Conservation (phyloP, 2,113 vertebrate species). For the Ascaphus truei region DNA sequence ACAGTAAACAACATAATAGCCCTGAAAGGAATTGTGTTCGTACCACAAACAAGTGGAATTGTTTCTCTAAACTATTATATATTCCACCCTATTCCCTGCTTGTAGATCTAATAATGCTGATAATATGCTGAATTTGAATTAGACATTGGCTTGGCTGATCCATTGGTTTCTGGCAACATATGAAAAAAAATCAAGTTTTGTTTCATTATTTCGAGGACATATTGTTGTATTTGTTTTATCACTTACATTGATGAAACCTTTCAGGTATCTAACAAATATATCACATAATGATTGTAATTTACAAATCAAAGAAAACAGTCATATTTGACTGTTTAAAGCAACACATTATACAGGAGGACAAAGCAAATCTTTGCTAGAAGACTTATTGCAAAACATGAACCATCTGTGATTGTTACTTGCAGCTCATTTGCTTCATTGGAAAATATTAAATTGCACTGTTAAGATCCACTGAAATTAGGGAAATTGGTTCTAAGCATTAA, state of each 20-base stretch:
- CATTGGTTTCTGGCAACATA: too few relatives aligned
- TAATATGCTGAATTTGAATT: too few relatives aligned
- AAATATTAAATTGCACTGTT: conserved; percentile 57
- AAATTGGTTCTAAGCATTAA: conserved; percentile 67
- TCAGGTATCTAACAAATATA: not conserved
- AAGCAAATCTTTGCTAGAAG: conserved; percentile 40
- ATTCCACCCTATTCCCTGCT: too few relatives aligned
- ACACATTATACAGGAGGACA: conserved; percentile 38
- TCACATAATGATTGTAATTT: not conserved
- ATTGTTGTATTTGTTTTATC: not conserved
- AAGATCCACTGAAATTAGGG: conserved; percentile 67
- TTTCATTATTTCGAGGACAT: not conserved
- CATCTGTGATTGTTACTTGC: conserved; percentile 65
- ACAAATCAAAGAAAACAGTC: not conserved
- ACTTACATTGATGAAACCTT: not conserved
- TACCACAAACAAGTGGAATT: too few relatives aligned
- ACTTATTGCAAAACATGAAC: conserved; percentile 51
- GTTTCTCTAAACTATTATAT: too few relatives aligned
- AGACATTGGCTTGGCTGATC: too few relatives aligned
- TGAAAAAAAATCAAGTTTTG: too few relatives aligned
- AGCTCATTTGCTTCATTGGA: conserved; percentile 64
- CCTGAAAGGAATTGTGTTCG: too few relatives aligned
- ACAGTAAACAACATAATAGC: too few relatives aligned
- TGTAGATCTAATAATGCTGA: too few relatives aligned
- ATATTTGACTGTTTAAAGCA: too few relatives aligned